Percentiles rank a stretch among this genome's conserved stretches.
These are phyloP conservation scores for Coregonus suidteri DNA, from an alignment of 2,797 vertebrate species.

Conservation along the genomic window DNA sequence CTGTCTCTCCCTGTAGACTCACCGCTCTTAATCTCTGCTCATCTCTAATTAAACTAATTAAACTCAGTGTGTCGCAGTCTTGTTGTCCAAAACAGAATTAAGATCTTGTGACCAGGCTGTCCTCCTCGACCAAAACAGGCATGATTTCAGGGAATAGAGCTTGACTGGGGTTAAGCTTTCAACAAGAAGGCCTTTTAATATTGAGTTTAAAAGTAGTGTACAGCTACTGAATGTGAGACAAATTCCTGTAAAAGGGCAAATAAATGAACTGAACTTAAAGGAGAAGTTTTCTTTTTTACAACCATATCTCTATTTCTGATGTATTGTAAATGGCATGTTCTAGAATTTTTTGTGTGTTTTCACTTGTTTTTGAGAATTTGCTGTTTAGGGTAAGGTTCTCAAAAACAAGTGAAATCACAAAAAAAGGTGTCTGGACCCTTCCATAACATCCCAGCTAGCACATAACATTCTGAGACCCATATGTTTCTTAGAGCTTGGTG, in stretches of 20 bases:
- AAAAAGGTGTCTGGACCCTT: too few relatives aligned
- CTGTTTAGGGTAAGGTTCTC: too few relatives aligned
- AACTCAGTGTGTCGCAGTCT: neutral
- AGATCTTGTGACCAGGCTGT: neutral
- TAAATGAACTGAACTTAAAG: neutral
- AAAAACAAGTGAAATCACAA: too few relatives aligned
- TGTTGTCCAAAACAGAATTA: neutral
- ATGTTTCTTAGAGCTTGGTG: too few relatives aligned
- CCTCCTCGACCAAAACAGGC: neutral
- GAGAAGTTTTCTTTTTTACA: neutral
- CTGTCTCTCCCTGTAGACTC: constrained; percentile 31
- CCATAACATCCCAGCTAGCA: too few relatives aligned
- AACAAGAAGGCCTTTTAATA: neutral
- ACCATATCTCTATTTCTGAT: too few relatives aligned
- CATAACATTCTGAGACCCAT: too few relatives aligned
- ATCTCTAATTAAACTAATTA: constrained; percentile 14
- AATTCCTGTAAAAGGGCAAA: neutral
- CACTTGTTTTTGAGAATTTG: too few relatives aligned
- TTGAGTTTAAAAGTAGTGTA: neutral
- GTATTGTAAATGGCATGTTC: too few relatives aligned
- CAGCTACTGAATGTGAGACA: neutral
- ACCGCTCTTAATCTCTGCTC: constrained; percentile 24
- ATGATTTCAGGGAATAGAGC: neutral
- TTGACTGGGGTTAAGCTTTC: neutral
- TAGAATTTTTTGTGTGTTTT: too few relatives aligned